Percentiles rank a stretch among this genome's conserved stretches.
Conservation (phyloP, 2,797 vertebrate genomes). For the Ceyx erithaca region DNA sequence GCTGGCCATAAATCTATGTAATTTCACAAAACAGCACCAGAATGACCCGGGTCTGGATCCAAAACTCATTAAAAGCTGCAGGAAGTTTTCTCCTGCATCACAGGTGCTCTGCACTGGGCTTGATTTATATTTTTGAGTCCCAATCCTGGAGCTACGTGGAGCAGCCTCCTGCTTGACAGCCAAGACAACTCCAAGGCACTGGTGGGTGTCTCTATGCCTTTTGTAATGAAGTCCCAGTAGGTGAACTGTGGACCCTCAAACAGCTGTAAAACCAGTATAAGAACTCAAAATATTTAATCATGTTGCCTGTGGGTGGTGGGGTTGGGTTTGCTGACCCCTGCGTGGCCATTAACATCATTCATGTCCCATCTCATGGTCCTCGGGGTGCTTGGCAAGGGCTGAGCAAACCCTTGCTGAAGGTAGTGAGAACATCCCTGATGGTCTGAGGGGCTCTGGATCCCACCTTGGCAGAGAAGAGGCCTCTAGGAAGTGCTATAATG, state of each 20-base stretch:
- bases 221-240: fast-evolving
- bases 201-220: neutral
- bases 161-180: fast-evolving
- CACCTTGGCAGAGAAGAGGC: fast-evolving
- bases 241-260: fast-evolving
- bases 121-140: fast-evolving
- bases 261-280: fast-evolving
- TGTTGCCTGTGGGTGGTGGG: neutral
- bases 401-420: neutral
- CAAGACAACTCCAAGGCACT: fast-evolving
- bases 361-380: fast-evolving
- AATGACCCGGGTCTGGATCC: neutral
- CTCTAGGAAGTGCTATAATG: fast-evolving
- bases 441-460: neutral
- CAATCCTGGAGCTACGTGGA: fast-evolving
- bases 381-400: neutral
- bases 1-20: neutral
- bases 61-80: neutral
- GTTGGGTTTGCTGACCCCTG: neutral
- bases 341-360: fast-evolving
- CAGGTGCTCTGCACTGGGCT: neutral
- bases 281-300: fast-evolving
- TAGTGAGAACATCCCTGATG: fast-evolving
- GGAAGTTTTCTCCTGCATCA: neutral
- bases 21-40: neutral